Evolutionary conservation across 2,113 vertebrate genomes (phyloP).

Genomic region (Entomyzon cyanotis): DNA sequence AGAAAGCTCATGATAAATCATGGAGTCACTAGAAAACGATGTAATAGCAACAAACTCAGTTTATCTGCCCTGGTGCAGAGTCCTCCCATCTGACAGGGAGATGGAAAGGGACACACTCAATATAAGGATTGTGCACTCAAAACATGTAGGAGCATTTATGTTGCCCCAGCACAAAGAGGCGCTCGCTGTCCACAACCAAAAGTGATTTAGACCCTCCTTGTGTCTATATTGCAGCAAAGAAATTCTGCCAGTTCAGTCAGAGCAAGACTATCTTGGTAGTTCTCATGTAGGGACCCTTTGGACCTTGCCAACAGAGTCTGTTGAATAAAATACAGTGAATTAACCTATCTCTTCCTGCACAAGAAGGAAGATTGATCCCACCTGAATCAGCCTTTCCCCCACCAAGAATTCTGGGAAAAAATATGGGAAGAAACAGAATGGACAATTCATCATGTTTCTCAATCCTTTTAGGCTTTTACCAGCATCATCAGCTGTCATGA

Average conservation of each 20-base stretch:
- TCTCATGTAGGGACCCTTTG: not conserved
- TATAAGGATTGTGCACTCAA: not conserved
- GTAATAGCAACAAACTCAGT: not conserved
- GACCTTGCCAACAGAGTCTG: not conserved
- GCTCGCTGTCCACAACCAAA: not conserved
- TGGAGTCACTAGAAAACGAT: not conserved
- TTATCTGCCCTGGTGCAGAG: not conserved
- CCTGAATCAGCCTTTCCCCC: not conserved
- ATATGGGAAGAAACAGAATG: not conserved
- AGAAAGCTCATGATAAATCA: not conserved
- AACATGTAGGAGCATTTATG: rapidly evolving
- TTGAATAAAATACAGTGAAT: not conserved
- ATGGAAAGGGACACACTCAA: not conserved
- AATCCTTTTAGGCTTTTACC: not conserved
- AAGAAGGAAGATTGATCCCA: too few species aligned
- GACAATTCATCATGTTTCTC: not conserved
- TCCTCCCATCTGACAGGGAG: not conserved
- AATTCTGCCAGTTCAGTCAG: not conserved
- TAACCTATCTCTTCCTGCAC: not conserved
- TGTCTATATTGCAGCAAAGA: not conserved
- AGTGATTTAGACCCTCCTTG: not conserved
- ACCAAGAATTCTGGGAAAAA: not conserved
- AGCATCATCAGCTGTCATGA: not conserved
- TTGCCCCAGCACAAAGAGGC: not conserved
- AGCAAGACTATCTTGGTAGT: not conserved